Percentiles rank a stretch among this genome's conserved stretches.
These are phyloP conservation scores for Tortrix viridana DNA, from an alignment of 2,888 invertebrate genomes.

Conservation along the genomic window DNA sequence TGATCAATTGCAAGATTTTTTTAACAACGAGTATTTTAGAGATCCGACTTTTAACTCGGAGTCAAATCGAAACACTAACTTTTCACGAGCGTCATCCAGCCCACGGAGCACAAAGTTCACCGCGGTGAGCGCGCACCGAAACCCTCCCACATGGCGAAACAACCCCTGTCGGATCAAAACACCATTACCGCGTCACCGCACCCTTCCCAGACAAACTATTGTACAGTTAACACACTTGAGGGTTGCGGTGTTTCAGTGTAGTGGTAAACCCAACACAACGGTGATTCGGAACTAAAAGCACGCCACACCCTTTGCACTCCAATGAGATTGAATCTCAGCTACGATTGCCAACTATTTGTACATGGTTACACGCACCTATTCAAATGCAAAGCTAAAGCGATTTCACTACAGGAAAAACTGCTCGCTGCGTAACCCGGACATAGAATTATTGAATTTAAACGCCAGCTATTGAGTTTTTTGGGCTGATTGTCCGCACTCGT, in stretches of 20 bases:
- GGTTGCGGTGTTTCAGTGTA: not conserved
- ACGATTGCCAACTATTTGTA: too few relatives aligned
- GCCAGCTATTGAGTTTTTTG: slow-evolving; percentile 10
- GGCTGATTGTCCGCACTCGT: not conserved
- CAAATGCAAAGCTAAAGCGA: too few relatives aligned
- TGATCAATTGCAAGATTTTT: too few relatives aligned
- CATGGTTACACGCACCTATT: too few relatives aligned
- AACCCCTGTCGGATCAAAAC: slow-evolving; percentile 20
- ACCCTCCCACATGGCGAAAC: not conserved
- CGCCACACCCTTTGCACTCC: too few relatives aligned
- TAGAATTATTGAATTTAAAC: slow-evolving; percentile 24
- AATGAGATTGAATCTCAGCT: too few relatives aligned
- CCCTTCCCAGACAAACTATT: slow-evolving; percentile 17
- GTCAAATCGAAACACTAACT: not conserved
- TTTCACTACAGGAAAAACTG: too few relatives aligned
- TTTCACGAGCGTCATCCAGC: not conserved
- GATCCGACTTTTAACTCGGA: not conserved
- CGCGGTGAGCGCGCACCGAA: slow-evolving; percentile 1
- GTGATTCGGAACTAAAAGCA: too few relatives aligned
- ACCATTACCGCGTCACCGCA: slow-evolving; percentile 11
- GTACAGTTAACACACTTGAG: slow-evolving; percentile 3
- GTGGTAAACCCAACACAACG: too few relatives aligned
- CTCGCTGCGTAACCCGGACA: not conserved
- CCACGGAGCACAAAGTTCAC: not conserved
- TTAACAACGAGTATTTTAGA: not conserved